phyloP scores from a whole-genome alignment of 2,888 invertebrate species.

The Phasia obesa region DNA sequence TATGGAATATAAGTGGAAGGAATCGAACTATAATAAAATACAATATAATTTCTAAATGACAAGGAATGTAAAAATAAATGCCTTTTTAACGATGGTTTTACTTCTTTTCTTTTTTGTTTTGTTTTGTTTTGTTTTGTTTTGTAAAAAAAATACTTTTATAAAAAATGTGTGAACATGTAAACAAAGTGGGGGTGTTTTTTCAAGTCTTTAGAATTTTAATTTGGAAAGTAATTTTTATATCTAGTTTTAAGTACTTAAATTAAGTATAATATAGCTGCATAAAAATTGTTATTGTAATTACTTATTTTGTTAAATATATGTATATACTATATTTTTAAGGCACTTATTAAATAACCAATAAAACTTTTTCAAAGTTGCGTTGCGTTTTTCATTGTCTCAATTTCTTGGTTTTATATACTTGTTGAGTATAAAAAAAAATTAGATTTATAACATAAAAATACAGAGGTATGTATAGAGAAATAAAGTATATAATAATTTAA shows the following conservation, averaged over 20 bases:
- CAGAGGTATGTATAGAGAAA: slow-evolving; percentile 15
- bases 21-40: slow-evolving; percentile 43
- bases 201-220: not conserved
- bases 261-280: slow-evolving; percentile 51
- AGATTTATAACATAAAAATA: slow-evolving; percentile 20
- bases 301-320: slow-evolving; percentile 11
- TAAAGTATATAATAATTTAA: slow-evolving; percentile 36
- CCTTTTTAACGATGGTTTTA: slow-evolving; percentile 66
- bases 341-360: slow-evolving; percentile 58
- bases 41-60: slow-evolving; percentile 47
- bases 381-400: slow-evolving; percentile 62
- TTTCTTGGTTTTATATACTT: slow-evolving; percentile 17
- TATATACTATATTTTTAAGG: slow-evolving; percentile 45
- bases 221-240: slow-evolving; percentile 1
- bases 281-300: slow-evolving; percentile 1
- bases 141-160: not conserved
- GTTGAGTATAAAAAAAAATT: slow-evolving; percentile 34
- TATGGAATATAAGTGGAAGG: slow-evolving; percentile 63
- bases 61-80: slow-evolving; percentile 67
- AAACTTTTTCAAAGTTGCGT: slow-evolving; percentile 66
- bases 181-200: not conserved
- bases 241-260: slow-evolving; percentile 60
- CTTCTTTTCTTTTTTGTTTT: not conserved
- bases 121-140: not conserved
- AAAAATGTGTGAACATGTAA: too few species aligned